Base-by-base conservation (phyloP, 1,140 invertebrate genomes). In the Drosophila nasuta region DNA sequence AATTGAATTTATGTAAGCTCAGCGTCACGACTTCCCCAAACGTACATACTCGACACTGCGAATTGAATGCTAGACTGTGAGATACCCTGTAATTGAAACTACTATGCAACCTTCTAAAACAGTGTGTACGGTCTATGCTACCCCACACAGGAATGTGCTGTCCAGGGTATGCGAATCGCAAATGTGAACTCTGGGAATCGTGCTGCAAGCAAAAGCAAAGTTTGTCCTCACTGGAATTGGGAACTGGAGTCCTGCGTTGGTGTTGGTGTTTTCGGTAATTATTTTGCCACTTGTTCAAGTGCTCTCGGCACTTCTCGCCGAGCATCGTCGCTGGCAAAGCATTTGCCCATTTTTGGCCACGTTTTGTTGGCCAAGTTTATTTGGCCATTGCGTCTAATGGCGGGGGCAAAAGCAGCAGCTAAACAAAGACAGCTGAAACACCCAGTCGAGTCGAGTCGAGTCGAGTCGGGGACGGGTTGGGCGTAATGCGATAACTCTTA, bases 1-100 rank as follows among this genome's bases (percentile, higher is more conserved):
- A 81, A 85, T 85, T 86, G 81, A 85, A 85, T 85, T 86, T 85
- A 69, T 86, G 75, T 80, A 77, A 74, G 81, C 38, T 49, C 1
- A 13, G 60, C 25, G 5, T 0, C 7, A n/a, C 5, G n/a, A 35
- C 30, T 35, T n/a, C 17, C 49, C 17, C 25, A 46, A 35, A 33
- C 17, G 46, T 25, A 46, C 48, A 57, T 33, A 8, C 13, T 48
- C 28, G 8, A 7, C 25, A 11, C 8, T 15, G 5, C 2, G 20
- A 11, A 3, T 3, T 25, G 1, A 1, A 43, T 66, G 63, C 20
- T 59, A 1, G 6, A 13, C 54, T n/a, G 0, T 1, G 3, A 45
- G 28, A 45, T 59, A 67, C 62, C 69, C 49, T 25, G 3, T 5
- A 48, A 46, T 15, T 46, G 11, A 6, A 15, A 25, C 20, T 25